Percentiles rank a stretch among this genome's conserved stretches.
Evolutionary conservation across 2,888 invertebrate genomes (phyloP).

Genomic region (Acronicta alni): DNA sequence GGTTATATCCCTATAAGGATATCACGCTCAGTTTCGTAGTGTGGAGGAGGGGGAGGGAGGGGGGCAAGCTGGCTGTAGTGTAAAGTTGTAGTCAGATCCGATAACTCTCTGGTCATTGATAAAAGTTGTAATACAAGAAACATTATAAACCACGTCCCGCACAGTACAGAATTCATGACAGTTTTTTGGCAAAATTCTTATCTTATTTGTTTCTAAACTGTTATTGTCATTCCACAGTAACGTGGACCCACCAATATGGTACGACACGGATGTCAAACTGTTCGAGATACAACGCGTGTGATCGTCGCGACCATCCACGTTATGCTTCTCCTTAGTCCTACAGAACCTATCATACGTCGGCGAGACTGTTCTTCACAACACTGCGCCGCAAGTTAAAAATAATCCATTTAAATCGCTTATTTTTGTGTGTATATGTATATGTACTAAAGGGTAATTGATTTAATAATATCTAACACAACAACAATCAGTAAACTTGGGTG

Average conservation of each 20-base stretch:
- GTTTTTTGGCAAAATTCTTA: no score
- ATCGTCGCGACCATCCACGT: conserved; percentile 54
- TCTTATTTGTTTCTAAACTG: background rate
- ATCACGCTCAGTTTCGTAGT: no score
- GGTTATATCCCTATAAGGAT: no score
- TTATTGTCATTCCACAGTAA: conserved; percentile 91
- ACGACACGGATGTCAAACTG: conserved; percentile 99
- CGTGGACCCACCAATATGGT: conserved; percentile 99
- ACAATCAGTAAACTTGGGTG: background rate
- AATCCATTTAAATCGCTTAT: background rate
- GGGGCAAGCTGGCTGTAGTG: no score
- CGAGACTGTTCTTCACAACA: conserved; percentile 15
- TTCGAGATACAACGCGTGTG: conserved; percentile 99
- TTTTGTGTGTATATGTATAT: background rate
- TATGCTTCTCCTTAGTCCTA: conserved; percentile 15
- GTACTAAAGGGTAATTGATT: background rate
- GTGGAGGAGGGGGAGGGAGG: no score
- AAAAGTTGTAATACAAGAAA: no score
- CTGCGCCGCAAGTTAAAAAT: conserved; percentile 7
- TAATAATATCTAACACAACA: no score
- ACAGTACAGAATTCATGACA: no score
- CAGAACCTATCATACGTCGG: background rate
- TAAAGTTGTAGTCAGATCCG: no score
- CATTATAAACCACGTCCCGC: no score
- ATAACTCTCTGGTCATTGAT: no score